Evolutionary conservation across 2,113 vertebrate genomes (phyloP).

Genomic region (Hiodon alosoides): DNA sequence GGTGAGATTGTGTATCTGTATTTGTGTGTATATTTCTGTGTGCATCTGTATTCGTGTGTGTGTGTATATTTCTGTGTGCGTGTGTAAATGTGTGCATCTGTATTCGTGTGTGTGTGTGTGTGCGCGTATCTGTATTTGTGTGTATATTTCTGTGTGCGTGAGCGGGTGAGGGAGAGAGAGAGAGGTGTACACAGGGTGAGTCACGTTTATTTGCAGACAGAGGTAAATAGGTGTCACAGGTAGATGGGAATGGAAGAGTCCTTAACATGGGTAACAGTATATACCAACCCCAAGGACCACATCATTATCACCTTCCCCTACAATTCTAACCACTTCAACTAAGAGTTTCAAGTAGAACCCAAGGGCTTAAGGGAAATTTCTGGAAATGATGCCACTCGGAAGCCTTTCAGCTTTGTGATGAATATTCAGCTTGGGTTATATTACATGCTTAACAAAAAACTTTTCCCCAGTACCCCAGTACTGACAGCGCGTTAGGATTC

Average conservation of each 20-base stretch:
- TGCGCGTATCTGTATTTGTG: no score
- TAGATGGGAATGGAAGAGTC: constrained; percentile 26
- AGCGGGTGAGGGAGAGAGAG: not conserved
- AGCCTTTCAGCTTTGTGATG: not conserved
- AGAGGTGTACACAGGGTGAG: constrained; percentile 12
- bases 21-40: no score
- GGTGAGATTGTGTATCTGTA: no score
- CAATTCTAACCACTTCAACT: constrained; percentile 34
- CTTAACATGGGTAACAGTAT: constrained; percentile 19
- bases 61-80: no score
- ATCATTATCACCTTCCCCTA: constrained; percentile 41
- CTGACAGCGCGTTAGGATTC: no score
- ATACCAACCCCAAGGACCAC: constrained; percentile 37
- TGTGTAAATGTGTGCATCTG: no score
- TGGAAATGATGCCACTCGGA: no score
- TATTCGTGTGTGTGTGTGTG: no score
- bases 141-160: no score
- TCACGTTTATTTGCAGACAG: constrained; percentile 24
- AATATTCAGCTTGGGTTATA: constrained; percentile 9
- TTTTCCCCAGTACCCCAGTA: no score
- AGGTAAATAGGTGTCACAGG: constrained; percentile 28
- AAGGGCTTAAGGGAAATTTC: constrained; percentile 43
- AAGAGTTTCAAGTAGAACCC: constrained; percentile 33
- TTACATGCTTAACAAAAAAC: not conserved
- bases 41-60: no score